A percentile compares a stretch with the other conserved stretches of the same genome.
These are phyloP conservation scores for Colaptes auratus DNA, from an alignment of 2,113 vertebrate species.

Conservation along the genomic window DNA sequence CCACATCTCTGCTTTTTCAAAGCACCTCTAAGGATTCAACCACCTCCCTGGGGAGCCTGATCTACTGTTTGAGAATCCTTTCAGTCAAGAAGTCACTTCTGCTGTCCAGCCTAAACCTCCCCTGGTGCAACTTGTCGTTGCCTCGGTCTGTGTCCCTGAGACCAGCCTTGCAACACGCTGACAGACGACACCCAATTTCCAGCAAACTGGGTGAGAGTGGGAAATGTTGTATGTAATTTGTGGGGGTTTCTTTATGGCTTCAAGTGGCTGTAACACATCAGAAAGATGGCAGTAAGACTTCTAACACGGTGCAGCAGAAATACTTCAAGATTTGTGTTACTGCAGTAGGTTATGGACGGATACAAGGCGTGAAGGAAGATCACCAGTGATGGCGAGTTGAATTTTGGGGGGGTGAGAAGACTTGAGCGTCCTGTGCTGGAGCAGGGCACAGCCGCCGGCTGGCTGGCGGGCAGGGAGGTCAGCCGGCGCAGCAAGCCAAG, in stretches of 20 bases:
- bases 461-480: background rate
- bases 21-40: too few species aligned
- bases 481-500: fast-evolving
- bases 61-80: too few species aligned
- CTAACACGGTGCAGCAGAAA: fast-evolving
- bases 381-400: too few species aligned
- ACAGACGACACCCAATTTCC: background rate
- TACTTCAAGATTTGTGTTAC: too few species aligned
- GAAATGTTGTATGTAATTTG: fast-evolving
- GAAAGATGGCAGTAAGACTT: fast-evolving
- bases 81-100: too few species aligned
- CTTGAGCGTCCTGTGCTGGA: fast-evolving
- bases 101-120: too few species aligned
- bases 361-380: fast-evolving
- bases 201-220: fast-evolving
- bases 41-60: too few species aligned
- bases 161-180: background rate
- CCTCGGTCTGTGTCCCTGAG: background rate
- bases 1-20: too few species aligned
- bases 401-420: background rate
- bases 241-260: fast-evolving
- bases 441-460: fast-evolving
- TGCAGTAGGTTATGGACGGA: background rate
- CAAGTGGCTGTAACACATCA: fast-evolving
- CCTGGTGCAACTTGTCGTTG: fast-evolving